phyloP scores from a whole-genome alignment of 2,888 invertebrate species.

The Orthonevra nobilis region DNA sequence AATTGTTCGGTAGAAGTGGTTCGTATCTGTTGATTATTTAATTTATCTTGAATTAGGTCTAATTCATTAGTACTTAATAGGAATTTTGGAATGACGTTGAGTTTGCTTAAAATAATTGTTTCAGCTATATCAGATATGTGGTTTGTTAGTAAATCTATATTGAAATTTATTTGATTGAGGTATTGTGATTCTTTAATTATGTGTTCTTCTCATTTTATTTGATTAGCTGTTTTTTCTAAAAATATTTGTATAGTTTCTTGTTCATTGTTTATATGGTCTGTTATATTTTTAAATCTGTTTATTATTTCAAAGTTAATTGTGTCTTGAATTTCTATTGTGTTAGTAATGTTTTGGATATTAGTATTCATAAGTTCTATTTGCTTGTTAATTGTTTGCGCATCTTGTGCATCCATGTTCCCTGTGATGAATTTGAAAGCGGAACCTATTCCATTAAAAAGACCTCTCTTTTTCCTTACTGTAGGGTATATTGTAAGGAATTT shows the following conservation, averaged over 20 bases:
- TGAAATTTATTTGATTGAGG: background rate
- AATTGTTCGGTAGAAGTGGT: too few relatives aligned
- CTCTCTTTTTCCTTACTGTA: background rate
- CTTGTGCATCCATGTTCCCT: slow-evolving; percentile 7
- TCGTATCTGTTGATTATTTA: too few relatives aligned
- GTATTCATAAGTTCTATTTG: background rate
- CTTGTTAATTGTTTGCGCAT: background rate
- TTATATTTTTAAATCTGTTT: slow-evolving; percentile 1
- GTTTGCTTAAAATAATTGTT: too few relatives aligned
- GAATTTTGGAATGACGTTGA: too few relatives aligned
- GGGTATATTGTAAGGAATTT: background rate
- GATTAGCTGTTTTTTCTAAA: background rate
- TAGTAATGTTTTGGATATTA: background rate
- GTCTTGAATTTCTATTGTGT: slow-evolving; percentile 1
- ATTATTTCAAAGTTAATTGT: background rate
- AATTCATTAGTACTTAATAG: too few relatives aligned
- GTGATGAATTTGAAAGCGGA: background rate
- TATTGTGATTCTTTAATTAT: background rate
- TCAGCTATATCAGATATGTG: too few relatives aligned
- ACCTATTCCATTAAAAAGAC: too few relatives aligned
- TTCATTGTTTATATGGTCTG: background rate
- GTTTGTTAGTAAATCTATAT: too few relatives aligned
- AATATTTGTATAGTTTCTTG: background rate
- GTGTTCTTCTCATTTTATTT: background rate
- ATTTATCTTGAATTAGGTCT: too few relatives aligned